These are phyloP conservation scores for Leptothorax acervorum DNA, from an alignment of 2,888 invertebrate species.

Conservation along the genomic window DNA sequence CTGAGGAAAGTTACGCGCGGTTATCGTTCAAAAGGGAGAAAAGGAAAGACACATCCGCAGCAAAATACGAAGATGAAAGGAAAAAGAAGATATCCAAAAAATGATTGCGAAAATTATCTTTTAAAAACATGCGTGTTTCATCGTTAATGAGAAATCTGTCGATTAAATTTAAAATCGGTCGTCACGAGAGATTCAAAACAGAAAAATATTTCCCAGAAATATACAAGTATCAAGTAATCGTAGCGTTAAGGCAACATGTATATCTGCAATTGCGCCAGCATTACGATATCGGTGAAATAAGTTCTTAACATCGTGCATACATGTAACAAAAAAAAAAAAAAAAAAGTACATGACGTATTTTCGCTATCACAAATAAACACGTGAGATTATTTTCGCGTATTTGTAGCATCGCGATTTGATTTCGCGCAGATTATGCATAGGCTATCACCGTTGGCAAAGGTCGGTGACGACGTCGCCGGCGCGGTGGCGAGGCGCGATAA, in stretches of 20 bases:
- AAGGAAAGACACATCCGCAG: conserved; percentile 43
- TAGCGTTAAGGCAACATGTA: neutral
- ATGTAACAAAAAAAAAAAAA: neutral
- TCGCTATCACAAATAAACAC: conserved; percentile 19
- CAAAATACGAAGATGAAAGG: conserved; percentile 46
- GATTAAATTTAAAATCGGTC: neutral
- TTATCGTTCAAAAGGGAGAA: conserved; percentile 59
- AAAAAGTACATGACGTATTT: neutral
- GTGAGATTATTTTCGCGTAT: conserved; percentile 4
- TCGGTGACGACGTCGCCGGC: conserved; percentile 5
- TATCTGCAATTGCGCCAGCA: conserved; percentile 6
- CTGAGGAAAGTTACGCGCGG: conserved; percentile 73
- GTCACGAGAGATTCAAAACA: neutral
- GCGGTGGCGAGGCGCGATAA: neutral
- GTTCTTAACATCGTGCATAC: neutral
- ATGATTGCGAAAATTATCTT: conserved; percentile 21
- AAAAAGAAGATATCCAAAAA: conserved; percentile 29
- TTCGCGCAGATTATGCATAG: conserved; percentile 7
- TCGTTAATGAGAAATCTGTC: neutral
- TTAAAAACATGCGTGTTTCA: neutral
- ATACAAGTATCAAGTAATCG: neutral
- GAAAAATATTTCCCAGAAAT: neutral
- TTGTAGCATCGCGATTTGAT: conserved; percentile 28
- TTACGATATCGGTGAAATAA: neutral
- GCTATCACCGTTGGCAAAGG: conserved; percentile 11